Conservation (phyloP, 1,140 invertebrate species). For the Drosophila hydei region DNA sequence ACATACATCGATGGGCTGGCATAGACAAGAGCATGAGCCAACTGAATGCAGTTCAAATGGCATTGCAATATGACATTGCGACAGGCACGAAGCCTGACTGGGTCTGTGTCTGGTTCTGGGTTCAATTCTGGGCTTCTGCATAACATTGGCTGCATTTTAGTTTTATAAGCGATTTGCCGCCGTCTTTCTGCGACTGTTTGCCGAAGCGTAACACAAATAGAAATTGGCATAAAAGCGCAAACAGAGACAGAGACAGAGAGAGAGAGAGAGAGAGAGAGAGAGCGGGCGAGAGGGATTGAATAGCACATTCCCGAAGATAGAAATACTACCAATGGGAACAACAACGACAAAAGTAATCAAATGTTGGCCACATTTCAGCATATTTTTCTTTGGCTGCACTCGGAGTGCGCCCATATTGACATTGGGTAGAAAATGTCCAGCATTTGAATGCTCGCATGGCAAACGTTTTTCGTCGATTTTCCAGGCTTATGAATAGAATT, state of each 20-base stretch:
- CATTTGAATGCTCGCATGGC: constrained; percentile 3
- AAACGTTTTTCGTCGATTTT: neutral
- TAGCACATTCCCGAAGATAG: neutral
- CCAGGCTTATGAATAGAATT: neutral
- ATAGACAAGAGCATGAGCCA: constrained; percentile 59
- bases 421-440: constrained; percentile 14
- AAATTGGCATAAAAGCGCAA: constrained; percentile 66
- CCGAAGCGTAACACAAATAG: constrained; percentile 69
- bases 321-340: constrained; percentile 6
- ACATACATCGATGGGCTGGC: constrained; percentile 25
- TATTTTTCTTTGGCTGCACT: constrained; percentile 29
- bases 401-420: constrained; percentile 34
- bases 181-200: constrained; percentile 68
- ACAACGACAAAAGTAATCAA: constrained; percentile 62
- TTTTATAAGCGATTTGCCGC: constrained; percentile 72
- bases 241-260: neutral
- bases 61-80: constrained; percentile 71
- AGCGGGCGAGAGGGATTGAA: neutral
- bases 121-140: neutral
- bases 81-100: constrained; percentile 14
- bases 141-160: constrained; percentile 56
- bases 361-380: constrained; percentile 64
- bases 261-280: neutral
- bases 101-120: neutral
- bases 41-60: constrained; percentile 70